Evolutionary conservation across 2,113 vertebrate species (phyloP).

Genomic region (Okapia johnstoni): DNA sequence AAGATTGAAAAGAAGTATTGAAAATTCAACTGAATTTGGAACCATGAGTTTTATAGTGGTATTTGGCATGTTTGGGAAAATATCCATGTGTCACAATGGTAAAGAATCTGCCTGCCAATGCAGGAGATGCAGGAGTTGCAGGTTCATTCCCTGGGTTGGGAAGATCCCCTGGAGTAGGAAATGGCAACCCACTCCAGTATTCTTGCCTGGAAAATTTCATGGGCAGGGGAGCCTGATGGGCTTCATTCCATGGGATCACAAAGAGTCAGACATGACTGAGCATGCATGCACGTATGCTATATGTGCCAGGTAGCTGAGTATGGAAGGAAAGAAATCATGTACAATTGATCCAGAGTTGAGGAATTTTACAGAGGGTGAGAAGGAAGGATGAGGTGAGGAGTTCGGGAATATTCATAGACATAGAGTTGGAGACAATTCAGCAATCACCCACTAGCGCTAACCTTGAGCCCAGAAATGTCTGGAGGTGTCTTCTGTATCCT

Average conservation of each 20-base stretch:
- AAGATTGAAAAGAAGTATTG: background rate
- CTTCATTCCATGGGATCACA: background rate
- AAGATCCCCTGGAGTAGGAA: background rate
- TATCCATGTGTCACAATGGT: background rate
- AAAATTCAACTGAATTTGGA: background rate
- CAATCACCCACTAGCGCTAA: background rate
- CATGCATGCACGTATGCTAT: fast-evolving
- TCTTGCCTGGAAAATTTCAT: background rate
- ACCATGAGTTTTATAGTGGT: background rate
- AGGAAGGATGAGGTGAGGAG: background rate
- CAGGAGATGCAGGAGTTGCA: background rate
- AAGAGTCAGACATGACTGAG: background rate
- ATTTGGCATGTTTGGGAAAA: background rate
- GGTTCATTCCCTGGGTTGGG: background rate
- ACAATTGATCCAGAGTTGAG: background rate
- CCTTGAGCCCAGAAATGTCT: background rate
- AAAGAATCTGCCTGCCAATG: background rate
- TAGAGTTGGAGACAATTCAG: background rate
- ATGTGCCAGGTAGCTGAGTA: background rate
- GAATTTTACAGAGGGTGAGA: background rate
- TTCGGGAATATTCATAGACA: background rate
- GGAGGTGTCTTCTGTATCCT: background rate
- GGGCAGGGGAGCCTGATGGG: background rate
- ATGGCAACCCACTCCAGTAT: background rate
- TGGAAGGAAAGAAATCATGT: background rate